phyloP scores from a whole-genome alignment of 1,140 invertebrate species.

The Myzus persicae region DNA sequence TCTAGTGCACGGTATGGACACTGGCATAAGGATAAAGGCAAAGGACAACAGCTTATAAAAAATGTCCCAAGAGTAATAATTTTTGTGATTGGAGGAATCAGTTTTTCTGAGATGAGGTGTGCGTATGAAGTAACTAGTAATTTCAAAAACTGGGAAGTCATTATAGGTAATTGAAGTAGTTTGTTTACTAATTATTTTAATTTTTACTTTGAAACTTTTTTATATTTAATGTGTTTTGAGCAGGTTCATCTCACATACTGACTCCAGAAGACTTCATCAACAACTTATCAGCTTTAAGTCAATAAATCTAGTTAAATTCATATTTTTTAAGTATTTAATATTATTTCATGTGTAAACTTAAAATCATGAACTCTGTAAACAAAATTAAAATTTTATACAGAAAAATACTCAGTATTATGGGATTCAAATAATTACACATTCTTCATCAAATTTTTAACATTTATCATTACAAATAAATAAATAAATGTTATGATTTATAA shows the following conservation, averaged over 20 bases:
- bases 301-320: slow-evolving; percentile 64
- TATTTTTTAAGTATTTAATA: background rate
- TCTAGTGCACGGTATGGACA: slow-evolving; percentile 94
- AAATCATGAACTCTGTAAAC: too few relatives aligned
- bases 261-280: slow-evolving; percentile 94
- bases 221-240: slow-evolving; percentile 64
- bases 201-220: background rate
- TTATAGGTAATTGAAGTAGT: slow-evolving; percentile 78
- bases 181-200: slow-evolving; percentile 59
- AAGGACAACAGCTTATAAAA: slow-evolving; percentile 86
- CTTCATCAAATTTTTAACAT: background rate
- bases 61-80: slow-evolving; percentile 96
- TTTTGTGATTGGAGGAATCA: slow-evolving; percentile 94
- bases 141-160: slow-evolving; percentile 98
- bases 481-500: background rate
- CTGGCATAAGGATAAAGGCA: slow-evolving; percentile 96
- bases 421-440: background rate
- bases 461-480: background rate
- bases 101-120: slow-evolving; percentile 96
- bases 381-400: background rate
- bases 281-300: slow-evolving; percentile 83
- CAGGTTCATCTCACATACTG: slow-evolving; percentile 90
- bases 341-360: background rate
- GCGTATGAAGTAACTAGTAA: slow-evolving; percentile 98
- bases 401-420: background rate